A percentile compares a stretch with the other conserved stretches of the same genome.
Conservation (phyloP, 2,888 invertebrate species). For the Mallateleia sp. region DNA sequence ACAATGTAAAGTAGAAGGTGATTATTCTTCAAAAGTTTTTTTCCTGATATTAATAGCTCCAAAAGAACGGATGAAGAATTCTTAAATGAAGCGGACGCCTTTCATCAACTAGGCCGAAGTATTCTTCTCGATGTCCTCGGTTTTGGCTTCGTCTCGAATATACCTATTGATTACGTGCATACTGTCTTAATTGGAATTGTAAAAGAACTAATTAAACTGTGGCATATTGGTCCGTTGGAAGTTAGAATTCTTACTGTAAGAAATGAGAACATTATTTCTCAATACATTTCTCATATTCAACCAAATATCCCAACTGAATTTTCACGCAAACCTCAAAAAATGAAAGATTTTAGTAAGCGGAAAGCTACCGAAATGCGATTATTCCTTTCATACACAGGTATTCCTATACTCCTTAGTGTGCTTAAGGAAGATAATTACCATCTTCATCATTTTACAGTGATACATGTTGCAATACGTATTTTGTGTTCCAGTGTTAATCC, state of each 20-base stretch:
- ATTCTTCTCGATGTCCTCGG: not conserved
- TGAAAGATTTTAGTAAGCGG: not conserved
- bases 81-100: not conserved
- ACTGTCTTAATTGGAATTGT: constrained; percentile 1
- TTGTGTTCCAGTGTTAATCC: too few species aligned
- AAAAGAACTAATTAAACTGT: constrained; percentile 10
- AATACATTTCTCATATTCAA: not conserved
- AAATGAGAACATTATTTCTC: not conserved
- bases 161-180: constrained; percentile 21
- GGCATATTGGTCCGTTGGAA: not conserved
- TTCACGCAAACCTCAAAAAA: constrained; percentile 3
- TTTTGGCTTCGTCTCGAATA: not conserved
- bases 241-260: not conserved
- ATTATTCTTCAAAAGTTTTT: not conserved
- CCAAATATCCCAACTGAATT: constrained; percentile 13
- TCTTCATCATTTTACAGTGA: too few species aligned
- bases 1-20: constrained; percentile 12
- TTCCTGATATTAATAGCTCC: not conserved
- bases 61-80: constrained; percentile 1
- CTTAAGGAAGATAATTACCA: too few species aligned
- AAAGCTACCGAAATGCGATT: constrained; percentile 22
- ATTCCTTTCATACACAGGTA: constrained; percentile 81
- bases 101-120: constrained; percentile 3
- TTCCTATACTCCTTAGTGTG: constrained; percentile 79
- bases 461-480: too few species aligned